phyloP scores from a whole-genome alignment of 2,797 vertebrate species.

The Pipistrellus pygmaeus region DNA sequence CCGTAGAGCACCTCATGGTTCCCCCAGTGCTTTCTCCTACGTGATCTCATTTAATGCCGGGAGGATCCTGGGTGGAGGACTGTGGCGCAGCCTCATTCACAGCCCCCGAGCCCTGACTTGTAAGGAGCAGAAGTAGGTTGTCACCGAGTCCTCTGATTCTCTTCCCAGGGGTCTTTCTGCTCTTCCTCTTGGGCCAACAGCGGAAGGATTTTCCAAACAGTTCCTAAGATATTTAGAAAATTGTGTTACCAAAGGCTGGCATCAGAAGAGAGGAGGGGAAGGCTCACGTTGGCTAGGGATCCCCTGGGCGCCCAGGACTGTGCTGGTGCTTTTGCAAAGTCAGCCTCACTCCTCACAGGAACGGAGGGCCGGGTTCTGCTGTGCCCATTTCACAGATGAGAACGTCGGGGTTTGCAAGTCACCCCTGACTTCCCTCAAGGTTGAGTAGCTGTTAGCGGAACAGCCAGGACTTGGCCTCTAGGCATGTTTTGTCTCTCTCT shows the following conservation, averaged over 20 bases:
- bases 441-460: background rate
- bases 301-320: background rate
- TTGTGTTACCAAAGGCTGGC: background rate
- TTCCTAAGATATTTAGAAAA: background rate
- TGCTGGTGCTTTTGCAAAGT: background rate
- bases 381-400: background rate
- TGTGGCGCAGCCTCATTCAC: background rate
- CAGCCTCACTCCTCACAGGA: rapidly evolving
- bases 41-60: background rate
- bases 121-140: background rate
- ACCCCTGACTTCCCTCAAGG: background rate
- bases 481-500: background rate
- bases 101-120: background rate
- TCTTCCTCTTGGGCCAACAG: background rate
- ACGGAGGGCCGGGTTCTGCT: background rate
- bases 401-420: background rate
- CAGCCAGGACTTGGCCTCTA: background rate
- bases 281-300: background rate
- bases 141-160: background rate
- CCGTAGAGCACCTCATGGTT: background rate
- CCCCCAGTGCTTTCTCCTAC: background rate
- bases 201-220: background rate
- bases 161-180: background rate
- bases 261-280: background rate
- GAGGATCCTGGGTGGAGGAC: rapidly evolving